A percentile compares a stretch with the other conserved stretches of the same genome.
Conservation (phyloP, 2,888 invertebrate genomes). For the Brachycybe producta region DNA sequence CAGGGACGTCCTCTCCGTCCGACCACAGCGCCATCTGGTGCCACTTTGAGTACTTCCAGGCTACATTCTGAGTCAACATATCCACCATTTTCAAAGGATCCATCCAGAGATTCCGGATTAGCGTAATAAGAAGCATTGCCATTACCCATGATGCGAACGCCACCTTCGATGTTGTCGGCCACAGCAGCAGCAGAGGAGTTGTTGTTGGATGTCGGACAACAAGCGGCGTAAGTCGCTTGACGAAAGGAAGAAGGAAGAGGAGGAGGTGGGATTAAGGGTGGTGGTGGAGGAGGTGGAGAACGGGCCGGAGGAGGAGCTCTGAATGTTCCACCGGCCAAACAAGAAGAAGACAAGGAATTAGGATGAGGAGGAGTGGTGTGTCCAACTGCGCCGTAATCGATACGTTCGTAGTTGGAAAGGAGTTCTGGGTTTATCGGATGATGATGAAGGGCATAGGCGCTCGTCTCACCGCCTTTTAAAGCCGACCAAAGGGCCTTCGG, state of each 20-base stretch:
- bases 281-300: slow-evolving; percentile 10
- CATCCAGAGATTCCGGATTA: slow-evolving; percentile 18
- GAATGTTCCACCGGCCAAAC: too few relatives aligned
- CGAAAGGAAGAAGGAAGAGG: not conserved
- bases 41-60: slow-evolving; percentile 8
- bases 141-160: slow-evolving; percentile 17
- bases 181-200: not conserved
- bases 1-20: slow-evolving; percentile 4
- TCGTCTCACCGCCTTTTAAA: slow-evolving; percentile 14
- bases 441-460: slow-evolving; percentile 18
- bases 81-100: slow-evolving; percentile 19
- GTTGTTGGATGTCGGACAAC: slow-evolving; percentile 9
- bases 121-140: slow-evolving; percentile 18
- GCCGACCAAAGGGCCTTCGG: slow-evolving; percentile 19
- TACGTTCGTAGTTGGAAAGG: slow-evolving; percentile 17
- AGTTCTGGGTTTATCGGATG: slow-evolving; percentile 16
- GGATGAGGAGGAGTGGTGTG: slow-evolving; percentile 7
- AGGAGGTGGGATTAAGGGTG: not conserved
- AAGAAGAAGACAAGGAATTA: not conserved
- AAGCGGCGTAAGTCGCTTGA: not conserved
- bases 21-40: slow-evolving; percentile 14
- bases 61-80: slow-evolving; percentile 20
- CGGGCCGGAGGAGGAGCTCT: not conserved
- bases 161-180: not conserved
- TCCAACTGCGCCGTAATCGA: slow-evolving; percentile 19